These are phyloP conservation scores for Deilephila porcellus DNA, from an alignment of 2,888 invertebrate species.

Conservation along the genomic window DNA sequence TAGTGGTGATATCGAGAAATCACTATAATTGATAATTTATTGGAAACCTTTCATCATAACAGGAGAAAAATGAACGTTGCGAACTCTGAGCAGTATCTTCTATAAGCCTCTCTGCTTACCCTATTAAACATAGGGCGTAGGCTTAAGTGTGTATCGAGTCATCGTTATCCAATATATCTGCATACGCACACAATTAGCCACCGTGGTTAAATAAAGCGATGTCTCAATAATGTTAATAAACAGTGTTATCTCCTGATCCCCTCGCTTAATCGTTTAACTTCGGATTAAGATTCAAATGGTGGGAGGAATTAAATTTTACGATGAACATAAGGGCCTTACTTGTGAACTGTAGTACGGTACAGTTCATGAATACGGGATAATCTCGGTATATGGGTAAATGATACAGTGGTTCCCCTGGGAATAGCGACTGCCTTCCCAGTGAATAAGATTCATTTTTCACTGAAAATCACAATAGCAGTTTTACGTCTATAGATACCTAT, in stretches of 20 bases:
- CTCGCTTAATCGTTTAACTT: slow-evolving; percentile 11
- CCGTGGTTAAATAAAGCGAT: background rate
- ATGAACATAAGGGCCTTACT: no score
- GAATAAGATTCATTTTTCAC: background rate
- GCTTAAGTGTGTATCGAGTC: no score
- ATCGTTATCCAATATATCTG: background rate
- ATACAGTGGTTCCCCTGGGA: background rate
- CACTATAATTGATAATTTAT: no score
- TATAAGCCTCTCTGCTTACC: no score
- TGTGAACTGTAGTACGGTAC: background rate
- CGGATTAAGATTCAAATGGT: slow-evolving; percentile 8
- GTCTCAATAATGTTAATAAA: slow-evolving; percentile 1
- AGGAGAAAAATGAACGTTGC: no score
- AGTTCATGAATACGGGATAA: background rate
- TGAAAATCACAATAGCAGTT: background rate
- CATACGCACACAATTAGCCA: background rate
- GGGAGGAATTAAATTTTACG: background rate
- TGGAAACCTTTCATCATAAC: no score
- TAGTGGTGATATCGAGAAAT: no score
- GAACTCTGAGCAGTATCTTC: no score
- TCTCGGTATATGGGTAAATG: background rate
- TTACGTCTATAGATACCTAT: no score
- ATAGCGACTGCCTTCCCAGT: no score
- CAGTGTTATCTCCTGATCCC: background rate
- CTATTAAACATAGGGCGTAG: no score